These are phyloP conservation scores for Frankliniella intonsa DNA, from an alignment of 2,888 invertebrate species.

Conservation along the genomic window DNA sequence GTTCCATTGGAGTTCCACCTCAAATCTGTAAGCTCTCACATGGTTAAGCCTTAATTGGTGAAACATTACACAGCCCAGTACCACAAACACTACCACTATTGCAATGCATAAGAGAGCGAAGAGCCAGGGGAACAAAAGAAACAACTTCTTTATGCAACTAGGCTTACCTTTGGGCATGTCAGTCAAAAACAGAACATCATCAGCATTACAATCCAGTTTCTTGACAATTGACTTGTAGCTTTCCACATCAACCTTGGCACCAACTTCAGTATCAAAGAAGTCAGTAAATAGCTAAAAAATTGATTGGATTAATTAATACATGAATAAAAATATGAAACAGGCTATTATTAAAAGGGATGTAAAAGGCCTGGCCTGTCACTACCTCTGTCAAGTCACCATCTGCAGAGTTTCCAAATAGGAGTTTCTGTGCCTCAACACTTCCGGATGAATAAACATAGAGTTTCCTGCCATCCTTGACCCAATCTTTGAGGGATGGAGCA, in stretches of 20 bases:
- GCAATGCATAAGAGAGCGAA: neutral
- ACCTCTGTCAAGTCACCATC: conserved; percentile 70
- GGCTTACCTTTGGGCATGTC: conserved; percentile 71
- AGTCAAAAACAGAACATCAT: conserved; percentile 78
- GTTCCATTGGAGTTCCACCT: no score
- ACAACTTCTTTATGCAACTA: conserved; percentile 19
- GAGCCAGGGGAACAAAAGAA: neutral
- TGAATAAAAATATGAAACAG: neutral
- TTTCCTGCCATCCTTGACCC: conserved; percentile 62
- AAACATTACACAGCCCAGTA: neutral
- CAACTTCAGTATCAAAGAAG: conserved; percentile 83
- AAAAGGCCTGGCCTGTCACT: conserved; percentile 42
- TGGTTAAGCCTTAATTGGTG: neutral
- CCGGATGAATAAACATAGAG: conserved; percentile 90
- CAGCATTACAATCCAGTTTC: conserved; percentile 58
- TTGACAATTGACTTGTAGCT: conserved; percentile 76
- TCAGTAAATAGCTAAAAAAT: conserved; percentile 57
- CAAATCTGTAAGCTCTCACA: no score
- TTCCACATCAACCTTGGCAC: conserved; percentile 68
- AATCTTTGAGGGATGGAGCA: conserved; percentile 62
- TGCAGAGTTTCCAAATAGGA: conserved; percentile 71
- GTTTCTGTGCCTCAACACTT: conserved; percentile 82
- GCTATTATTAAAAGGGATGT: conserved; percentile 28
- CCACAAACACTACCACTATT: neutral
- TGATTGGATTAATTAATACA: neutral